Percentiles rank a stretch among this genome's conserved stretches.
Evolutionary conservation across 1,140 invertebrate species (phyloP).

Genomic region (Tetraneura akinire): DNA sequence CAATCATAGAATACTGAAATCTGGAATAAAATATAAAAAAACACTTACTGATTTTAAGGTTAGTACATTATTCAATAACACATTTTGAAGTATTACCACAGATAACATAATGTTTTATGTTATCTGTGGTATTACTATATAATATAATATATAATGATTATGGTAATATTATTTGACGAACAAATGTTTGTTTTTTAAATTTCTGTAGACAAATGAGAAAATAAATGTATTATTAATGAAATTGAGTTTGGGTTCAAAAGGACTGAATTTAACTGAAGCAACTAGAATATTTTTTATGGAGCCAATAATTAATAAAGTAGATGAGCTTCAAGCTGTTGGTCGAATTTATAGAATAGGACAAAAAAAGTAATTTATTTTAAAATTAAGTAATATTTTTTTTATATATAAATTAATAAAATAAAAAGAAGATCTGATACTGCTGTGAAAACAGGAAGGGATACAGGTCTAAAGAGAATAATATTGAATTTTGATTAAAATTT

Average conservation of each 20-base stretch:
- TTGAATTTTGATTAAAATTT: too few species aligned
- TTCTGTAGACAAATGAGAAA: conserved; percentile 56
- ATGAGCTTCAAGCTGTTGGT: conserved; percentile 78
- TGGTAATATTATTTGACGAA: too few species aligned
- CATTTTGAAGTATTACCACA: too few species aligned
- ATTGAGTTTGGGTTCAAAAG: conserved; percentile 71
- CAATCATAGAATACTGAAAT: conserved; percentile 58
- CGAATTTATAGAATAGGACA: conserved; percentile 80
- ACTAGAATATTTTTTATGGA: conserved; percentile 78
- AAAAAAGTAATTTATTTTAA: conserved; percentile 66
- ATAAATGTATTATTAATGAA: conserved; percentile 72
- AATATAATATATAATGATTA: background rate
- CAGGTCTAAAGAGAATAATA: too few species aligned
- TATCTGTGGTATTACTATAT: background rate
- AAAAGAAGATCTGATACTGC: too few species aligned
- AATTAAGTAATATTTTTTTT: conserved; percentile 77
- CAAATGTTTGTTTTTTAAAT: background rate
- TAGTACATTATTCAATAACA: conserved; percentile 31
- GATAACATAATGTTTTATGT: background rate
- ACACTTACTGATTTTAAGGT: conserved; percentile 65
- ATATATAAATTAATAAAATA: too few species aligned
- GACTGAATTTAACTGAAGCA: conserved; percentile 78
- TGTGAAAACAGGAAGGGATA: too few species aligned
- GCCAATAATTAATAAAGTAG: conserved; percentile 72
- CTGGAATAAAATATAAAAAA: conserved; percentile 61